These are phyloP conservation scores for Fregata magnificens DNA, from an alignment of 2,113 vertebrate species.

Conservation along the genomic window DNA sequence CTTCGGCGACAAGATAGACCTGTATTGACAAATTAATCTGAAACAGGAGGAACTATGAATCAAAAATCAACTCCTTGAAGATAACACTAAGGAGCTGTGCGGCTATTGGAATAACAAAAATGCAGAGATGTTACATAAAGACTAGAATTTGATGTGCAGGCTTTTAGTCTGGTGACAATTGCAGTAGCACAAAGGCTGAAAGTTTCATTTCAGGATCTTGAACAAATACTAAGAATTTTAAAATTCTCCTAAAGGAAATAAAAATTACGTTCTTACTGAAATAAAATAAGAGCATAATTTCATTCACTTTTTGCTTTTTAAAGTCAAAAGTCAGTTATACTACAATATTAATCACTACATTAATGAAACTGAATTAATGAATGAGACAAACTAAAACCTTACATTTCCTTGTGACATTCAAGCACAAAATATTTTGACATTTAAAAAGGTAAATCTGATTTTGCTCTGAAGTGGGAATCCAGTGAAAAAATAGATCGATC, in stretches of 20 bases:
- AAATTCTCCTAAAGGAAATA: background rate
- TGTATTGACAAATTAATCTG: background rate
- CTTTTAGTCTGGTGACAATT: background rate
- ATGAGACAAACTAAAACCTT: background rate
- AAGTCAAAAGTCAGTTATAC: background rate
- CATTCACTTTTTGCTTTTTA: background rate
- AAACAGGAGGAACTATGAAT: background rate
- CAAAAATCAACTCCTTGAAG: background rate
- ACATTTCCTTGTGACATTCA: background rate
- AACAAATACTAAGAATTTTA: background rate
- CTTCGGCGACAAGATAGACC: background rate
- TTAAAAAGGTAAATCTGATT: background rate
- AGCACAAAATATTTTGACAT: background rate
- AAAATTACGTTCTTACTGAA: background rate
- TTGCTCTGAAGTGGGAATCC: background rate
- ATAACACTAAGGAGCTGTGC: background rate
- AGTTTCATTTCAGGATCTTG: background rate
- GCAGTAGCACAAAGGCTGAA: background rate
- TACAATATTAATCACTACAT: background rate
- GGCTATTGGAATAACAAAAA: background rate
- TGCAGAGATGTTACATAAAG: background rate
- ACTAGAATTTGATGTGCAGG: background rate
- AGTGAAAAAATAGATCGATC: background rate
- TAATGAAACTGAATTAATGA: background rate
- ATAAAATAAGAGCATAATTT: background rate